Evolutionary conservation across 37 sponge, comb jelly and placozoan genomes (phyloP).

Genomic region (Axinella damicornis): DNA sequence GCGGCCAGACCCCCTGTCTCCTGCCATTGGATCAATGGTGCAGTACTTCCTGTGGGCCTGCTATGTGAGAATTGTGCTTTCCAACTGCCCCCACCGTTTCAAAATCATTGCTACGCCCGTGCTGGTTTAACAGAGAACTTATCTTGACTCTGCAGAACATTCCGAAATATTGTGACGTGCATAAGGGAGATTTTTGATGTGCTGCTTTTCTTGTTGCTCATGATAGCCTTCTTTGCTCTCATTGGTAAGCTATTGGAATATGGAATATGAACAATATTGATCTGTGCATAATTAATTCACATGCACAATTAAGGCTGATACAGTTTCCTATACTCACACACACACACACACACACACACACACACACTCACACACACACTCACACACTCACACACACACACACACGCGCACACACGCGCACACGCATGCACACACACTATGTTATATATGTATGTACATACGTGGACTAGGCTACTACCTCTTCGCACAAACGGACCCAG

Average conservation of each 20-base stretch:
- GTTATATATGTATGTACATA: neutral
- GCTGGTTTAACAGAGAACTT: too few species aligned
- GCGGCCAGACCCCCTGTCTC: too few species aligned
- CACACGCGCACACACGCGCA: too few species aligned
- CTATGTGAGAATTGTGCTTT: too few species aligned
- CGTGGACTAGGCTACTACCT: constrained; percentile 45
- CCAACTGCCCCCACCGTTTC: neutral
- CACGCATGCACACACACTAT: too few species aligned
- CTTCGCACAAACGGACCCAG: constrained; percentile 29
- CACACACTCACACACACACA: too few species aligned
- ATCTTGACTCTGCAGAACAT: constrained; percentile 32
- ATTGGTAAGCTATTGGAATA: constrained; percentile 36
- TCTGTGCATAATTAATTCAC: too few species aligned
- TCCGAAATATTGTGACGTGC: constrained; percentile 62
- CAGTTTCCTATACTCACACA: neutral
- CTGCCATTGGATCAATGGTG: too few species aligned
- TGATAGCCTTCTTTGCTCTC: constrained; percentile 67
- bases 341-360: too few species aligned
- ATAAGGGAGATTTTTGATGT: constrained; percentile 75
- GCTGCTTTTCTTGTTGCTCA: constrained; percentile 52
- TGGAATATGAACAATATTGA: too few species aligned
- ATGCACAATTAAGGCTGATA: neutral
- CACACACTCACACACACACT: too few species aligned
- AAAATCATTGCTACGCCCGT: neutral
- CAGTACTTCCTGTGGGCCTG: too few species aligned